Evolutionary conservation across 2,888 invertebrate species (phyloP), one percentile per base, ranked within the genome.

Genomic region (Notodonta dromedarius): DNA sequence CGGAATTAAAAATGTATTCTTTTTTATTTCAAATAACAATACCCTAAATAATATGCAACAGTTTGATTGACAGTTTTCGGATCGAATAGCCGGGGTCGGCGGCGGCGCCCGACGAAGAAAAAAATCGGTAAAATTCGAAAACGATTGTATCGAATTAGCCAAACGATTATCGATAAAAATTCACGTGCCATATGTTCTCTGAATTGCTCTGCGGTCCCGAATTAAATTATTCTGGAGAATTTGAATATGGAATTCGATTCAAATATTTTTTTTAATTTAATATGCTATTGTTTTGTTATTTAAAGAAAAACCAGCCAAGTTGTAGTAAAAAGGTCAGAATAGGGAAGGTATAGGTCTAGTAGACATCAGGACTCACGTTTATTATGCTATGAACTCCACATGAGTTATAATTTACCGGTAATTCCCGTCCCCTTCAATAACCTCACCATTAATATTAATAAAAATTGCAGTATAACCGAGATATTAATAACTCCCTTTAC

Each of bases 171-270:
- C 86, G 87, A 84, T 80, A 84, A 88, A 89, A 86, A 87, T 86
- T 65, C 76, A 79, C 84, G 91, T 90, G 90, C 90, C 91, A 90
- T 91, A 92, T 92, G 91, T 88, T 90, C 77, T 74, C 60, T 67
- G 78, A 80, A 82, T 83, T 78, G 79, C 77, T 78, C 77, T 74
- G 77, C 73, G 74, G 76, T 75, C 48, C 62, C 55, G 62, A 76
- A 72, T 76, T 74, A 60, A 56, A 74, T 70, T 65, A 70, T 58
- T 64, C 65, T 40, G 55, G 16, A 24, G 11, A 44, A 56, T 44
- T 56, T 61, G 68, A 69, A 62, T 65, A 67, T 64, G 56, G 51
- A 70, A 69, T 65, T 60, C 59, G n/a, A 57, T 61, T 53, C 55
- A 53, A 61, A 61, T 64, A 55, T 58, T 61, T 59, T 9, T 11